Conservation (phyloP, 2,888 invertebrate species). For the Syrista parreyssii region DNA sequence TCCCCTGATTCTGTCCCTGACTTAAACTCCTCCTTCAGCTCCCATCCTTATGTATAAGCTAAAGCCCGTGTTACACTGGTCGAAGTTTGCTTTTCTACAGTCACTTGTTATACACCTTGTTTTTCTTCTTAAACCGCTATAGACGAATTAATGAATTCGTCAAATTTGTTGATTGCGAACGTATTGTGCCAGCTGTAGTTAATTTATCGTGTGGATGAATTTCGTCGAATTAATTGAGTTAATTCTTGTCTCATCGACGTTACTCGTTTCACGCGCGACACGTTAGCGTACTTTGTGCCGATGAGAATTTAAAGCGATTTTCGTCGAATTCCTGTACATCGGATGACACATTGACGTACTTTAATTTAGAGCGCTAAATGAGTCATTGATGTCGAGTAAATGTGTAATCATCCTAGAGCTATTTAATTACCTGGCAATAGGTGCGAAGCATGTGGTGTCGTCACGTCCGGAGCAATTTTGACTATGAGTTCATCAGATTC, state of each 20-base stretch:
- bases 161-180: background rate
- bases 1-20: background rate
- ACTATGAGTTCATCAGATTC: conserved; percentile 1
- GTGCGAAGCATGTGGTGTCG: conserved; percentile 43
- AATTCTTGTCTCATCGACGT: background rate
- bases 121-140: background rate
- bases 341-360: background rate
- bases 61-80: background rate
- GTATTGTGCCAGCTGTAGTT: background rate
- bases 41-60: background rate
- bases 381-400: background rate
- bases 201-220: background rate
- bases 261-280: background rate
- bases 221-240: background rate
- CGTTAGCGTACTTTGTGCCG: background rate
- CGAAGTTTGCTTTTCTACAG: background rate
- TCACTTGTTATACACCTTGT: background rate
- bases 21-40: background rate
- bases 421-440: conserved; percentile 45
- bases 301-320: background rate
- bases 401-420: background rate
- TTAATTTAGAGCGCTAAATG: background rate
- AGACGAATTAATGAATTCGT: background rate
- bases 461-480: conserved; percentile 54
- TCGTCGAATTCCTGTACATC: background rate